Conservation (phyloP, 2,888 invertebrate genomes). For the Hyppa rectilinea region DNA sequence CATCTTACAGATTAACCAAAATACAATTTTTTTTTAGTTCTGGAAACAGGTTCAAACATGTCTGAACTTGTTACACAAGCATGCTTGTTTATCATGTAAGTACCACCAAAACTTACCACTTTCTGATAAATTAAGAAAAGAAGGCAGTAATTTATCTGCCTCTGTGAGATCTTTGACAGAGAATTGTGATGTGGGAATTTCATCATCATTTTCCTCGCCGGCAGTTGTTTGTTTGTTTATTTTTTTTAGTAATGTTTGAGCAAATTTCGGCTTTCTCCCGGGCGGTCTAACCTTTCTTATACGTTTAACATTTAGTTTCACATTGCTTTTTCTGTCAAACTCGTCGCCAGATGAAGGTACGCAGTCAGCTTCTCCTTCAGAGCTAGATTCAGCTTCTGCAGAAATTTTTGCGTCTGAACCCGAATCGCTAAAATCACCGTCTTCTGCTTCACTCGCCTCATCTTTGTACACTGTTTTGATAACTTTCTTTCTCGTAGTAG, state of each 20-base stretch:
- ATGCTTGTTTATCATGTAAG: not conserved
- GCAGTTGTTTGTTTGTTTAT: constrained; percentile 73
- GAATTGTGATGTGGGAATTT: constrained; percentile 69
- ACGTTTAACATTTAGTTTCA: constrained; percentile 45
- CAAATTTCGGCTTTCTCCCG: constrained; percentile 72
- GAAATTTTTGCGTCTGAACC: constrained; percentile 88
- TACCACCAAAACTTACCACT: constrained; percentile 80
- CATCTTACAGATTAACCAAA: not conserved
- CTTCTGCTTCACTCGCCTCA: constrained; percentile 80
- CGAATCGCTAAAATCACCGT: constrained; percentile 87
- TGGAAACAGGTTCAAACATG: constrained; percentile 22
- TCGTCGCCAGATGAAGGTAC: constrained; percentile 80
- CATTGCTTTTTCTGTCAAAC: constrained; percentile 69
- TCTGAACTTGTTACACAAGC: not conserved
- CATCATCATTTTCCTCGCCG: constrained; percentile 67
- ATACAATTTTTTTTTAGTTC: not conserved
- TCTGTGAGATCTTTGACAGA: constrained; percentile 86
- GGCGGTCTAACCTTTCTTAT: constrained; percentile 51
- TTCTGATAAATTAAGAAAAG: constrained; percentile 87
- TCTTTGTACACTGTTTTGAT: constrained; percentile 86
- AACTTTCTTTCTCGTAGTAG: constrained; percentile 83
- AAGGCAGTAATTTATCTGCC: constrained; percentile 85
- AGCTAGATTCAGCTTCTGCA: constrained; percentile 75
- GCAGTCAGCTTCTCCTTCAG: constrained; percentile 75
- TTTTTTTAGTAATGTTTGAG: constrained; percentile 78